Evolutionary conservation across 2,113 vertebrate species (phyloP).

Genomic region (Solea solea): DNA sequence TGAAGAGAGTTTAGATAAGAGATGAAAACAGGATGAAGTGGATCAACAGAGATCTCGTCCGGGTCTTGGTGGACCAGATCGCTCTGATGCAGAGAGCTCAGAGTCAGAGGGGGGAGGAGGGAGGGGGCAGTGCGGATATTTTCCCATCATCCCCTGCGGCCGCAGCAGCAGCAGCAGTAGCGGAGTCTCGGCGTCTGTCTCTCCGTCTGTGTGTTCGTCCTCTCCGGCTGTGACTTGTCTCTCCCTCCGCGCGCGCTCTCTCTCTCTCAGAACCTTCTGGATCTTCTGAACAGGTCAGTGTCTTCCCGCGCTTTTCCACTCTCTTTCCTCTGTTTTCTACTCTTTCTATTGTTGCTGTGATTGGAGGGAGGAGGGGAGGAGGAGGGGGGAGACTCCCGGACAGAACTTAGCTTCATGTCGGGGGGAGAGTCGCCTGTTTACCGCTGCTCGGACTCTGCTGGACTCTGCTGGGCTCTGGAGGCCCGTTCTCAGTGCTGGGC

Average conservation of each 20-base stretch:
- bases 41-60: too few species aligned
- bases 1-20: too few species aligned
- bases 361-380: conserved; percentile 2
- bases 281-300: conserved; percentile 30
- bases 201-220: background rate
- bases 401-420: conserved; percentile 40
- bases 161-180: conserved; percentile 48
- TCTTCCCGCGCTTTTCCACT: background rate
- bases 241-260: conserved; percentile 17
- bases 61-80: background rate
- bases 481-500: background rate
- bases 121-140: conserved; percentile 69
- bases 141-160: conserved; percentile 73
- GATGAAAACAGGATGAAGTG: too few species aligned
- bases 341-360: conserved; percentile 14
- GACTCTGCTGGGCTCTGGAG: too few species aligned
- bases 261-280: background rate
- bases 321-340: background rate
- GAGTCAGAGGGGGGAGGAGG: background rate
- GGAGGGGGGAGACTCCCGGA: background rate
- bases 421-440: background rate
- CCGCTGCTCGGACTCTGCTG: background rate
- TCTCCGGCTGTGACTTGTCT: conserved; percentile 23
- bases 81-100: background rate
- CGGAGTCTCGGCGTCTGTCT: background rate